Conservation (phyloP, 2,113 vertebrate species). For the Onychorhynchus coronatus region DNA sequence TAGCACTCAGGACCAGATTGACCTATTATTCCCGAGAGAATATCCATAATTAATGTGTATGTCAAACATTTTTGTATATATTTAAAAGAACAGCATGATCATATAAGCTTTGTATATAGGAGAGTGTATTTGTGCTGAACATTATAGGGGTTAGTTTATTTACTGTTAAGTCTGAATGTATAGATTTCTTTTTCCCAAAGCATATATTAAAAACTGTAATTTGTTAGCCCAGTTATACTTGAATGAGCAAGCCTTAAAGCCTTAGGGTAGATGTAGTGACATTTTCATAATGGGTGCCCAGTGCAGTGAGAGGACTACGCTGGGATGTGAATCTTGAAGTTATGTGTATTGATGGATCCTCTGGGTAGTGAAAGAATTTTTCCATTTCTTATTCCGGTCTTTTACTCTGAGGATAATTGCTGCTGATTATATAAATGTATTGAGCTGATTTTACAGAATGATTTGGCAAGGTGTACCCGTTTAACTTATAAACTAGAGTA, state of each 20-base stretch:
- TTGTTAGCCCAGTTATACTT: not conserved
- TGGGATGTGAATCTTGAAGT: not conserved
- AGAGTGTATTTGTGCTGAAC: not conserved
- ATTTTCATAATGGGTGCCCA: not conserved
- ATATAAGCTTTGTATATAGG: not conserved
- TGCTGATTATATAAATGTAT: not conserved
- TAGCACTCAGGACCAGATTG: not conserved
- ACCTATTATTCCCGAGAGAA: not conserved
- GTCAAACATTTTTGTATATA: not conserved
- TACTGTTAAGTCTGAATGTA: not conserved
- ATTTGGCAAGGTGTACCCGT: not conserved
- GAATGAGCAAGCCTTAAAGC: not conserved
- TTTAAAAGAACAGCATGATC: not conserved
- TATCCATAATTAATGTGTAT: not conserved
- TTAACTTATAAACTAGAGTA: not conserved
- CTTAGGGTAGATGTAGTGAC: not conserved
- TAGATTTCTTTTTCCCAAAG: not conserved
- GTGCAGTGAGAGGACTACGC: not conserved
- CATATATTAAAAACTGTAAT: not conserved
- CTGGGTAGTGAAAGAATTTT: not conserved
- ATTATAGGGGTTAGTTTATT: not conserved
- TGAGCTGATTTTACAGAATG: not conserved
- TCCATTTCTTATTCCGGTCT: not conserved
- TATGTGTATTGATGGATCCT: not conserved
- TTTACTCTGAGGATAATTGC: not conserved